phyloP scores from a whole-genome alignment of 1,140 invertebrate species.

The Trichomalopsis sarcophagae region DNA sequence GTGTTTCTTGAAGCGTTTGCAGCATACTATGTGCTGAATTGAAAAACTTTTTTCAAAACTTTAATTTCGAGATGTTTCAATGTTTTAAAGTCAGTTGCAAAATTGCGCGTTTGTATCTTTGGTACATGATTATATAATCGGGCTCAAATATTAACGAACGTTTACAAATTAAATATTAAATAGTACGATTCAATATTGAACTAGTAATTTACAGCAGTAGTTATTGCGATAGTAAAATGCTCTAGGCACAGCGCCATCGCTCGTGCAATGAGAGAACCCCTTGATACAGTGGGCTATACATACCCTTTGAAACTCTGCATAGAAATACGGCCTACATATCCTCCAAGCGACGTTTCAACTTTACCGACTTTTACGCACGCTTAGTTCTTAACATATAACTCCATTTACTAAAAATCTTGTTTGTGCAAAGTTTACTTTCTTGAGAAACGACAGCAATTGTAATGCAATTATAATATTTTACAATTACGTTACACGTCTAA shows the following conservation, averaged over 20 bases:
- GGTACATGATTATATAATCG: too few species aligned
- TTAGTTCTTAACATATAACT: not conserved
- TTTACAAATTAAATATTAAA: not conserved
- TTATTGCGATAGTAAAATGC: not conserved
- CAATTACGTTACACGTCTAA: not conserved
- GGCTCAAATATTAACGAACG: too few species aligned
- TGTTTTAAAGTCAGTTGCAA: too few species aligned
- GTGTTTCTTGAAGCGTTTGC: too few species aligned
- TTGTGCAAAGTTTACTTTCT: not conserved
- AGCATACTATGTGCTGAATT: too few species aligned
- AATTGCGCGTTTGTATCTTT: too few species aligned
- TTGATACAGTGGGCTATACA: not conserved
- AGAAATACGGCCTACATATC: conserved; percentile 18
- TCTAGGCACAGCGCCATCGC: not conserved
- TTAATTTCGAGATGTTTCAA: too few species aligned
- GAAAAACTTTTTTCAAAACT: too few species aligned
- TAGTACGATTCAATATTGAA: not conserved
- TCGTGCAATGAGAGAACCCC: not conserved
- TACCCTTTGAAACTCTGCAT: not conserved
- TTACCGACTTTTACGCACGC: not conserved
- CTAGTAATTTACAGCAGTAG: not conserved
- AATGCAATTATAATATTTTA: not conserved
- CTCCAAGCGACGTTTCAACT: not conserved
- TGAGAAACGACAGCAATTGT: not conserved
- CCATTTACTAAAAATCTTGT: conserved; percentile 11